Evolutionary conservation across 2,113 vertebrate genomes (phyloP), one percentile per base, ranked within the genome.

Genomic region (Pongo pygmaeus): DNA sequence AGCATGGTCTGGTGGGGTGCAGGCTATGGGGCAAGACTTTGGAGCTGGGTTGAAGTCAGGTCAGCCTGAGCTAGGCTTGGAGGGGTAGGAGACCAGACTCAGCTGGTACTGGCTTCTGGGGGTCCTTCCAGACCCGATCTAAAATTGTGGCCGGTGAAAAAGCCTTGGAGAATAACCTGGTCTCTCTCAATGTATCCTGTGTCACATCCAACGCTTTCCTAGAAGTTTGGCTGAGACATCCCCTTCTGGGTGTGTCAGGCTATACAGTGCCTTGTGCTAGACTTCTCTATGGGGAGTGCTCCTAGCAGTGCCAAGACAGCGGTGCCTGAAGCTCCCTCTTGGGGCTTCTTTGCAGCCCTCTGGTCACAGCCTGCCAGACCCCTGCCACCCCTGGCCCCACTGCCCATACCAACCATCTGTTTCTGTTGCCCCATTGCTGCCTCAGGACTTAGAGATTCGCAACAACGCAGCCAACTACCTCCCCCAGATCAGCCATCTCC

Each of bases 401-500:
- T 30, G 74, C 35, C 10, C 30, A n/a, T 1, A 20, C 16, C 50
- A 18, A 11, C 83, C 5, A 0, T 52, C 32, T 17, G 3, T 14
- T 20, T 84, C 43, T 74, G 35, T 95, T 50, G 85, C 81, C 55
- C n/a, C 59, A 6, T 92, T 83, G 27, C 5, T 92, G 6, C 67
- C 90, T 16, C 97, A 99, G 99, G 99, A 99, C 0, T 95, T 98
- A 40, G 99, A 99, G 98, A 99, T 99, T 84, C 99, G 99, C 79
- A 99, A 98, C 97, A 99, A 99, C 0, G 99, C 99, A 0, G 99
- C 99, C 16, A 96, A 97, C 81, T 99, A 99, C 98, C 99, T 99
- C 64, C 99, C 99, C 50, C 99, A 99, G 98, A 99, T 99, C 98
- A 99, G 99, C n/a, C 98, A 99, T 75, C 99, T 99, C 85, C 98